Evolutionary conservation across 2,113 vertebrate genomes (phyloP).

Genomic region (Progne subis): DNA sequence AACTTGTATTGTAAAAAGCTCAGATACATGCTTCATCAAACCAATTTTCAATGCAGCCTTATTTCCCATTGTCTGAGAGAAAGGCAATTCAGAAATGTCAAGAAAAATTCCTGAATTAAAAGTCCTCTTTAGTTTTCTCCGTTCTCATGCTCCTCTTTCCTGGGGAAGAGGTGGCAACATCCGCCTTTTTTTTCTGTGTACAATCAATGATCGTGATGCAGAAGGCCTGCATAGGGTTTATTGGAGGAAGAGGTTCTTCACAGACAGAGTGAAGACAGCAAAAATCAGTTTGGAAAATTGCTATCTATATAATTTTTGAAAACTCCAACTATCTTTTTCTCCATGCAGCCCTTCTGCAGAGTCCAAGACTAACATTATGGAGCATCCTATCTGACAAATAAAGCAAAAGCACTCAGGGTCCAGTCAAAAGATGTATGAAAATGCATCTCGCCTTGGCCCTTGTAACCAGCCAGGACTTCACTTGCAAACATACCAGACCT

Average conservation of each 20-base stretch:
- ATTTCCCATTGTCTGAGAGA: background rate
- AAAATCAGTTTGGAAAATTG: background rate
- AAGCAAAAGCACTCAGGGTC: background rate
- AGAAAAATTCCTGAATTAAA: background rate
- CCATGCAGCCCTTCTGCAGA: background rate
- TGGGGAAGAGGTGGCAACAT: background rate
- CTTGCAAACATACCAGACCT: background rate
- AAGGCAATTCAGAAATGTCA: background rate
- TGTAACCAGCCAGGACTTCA: background rate
- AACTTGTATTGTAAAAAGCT: slow-evolving; percentile 18
- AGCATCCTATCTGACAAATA: background rate
- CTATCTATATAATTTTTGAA: background rate
- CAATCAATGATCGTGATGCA: background rate
- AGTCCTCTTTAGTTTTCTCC: background rate
- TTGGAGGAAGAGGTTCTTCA: background rate
- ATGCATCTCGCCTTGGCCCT: background rate
- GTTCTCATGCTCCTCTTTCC: background rate
- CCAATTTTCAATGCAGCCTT: background rate
- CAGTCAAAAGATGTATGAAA: background rate
- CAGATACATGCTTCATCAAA: background rate
- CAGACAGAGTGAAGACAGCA: background rate
- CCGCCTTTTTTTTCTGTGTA: background rate
- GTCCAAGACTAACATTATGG: background rate
- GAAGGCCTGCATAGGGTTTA: background rate
- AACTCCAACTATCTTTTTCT: background rate